Evolutionary conservation across 2,113 vertebrate species (phyloP).

Genomic region (Thinocorus orbignyianus): DNA sequence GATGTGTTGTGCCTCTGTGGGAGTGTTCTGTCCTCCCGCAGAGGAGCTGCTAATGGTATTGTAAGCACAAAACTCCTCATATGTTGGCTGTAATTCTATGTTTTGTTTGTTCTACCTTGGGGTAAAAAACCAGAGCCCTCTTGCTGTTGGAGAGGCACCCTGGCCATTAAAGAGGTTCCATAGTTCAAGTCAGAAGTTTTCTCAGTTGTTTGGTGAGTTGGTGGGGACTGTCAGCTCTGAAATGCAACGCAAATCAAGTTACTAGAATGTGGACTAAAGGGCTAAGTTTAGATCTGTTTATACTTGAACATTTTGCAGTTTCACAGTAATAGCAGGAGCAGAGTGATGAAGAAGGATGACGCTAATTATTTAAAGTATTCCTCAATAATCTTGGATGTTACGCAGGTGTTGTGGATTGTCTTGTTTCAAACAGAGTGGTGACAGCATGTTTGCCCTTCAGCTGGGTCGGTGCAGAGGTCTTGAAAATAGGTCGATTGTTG

Average conservation of each 20-base stretch:
- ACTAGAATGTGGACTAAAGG: not conserved
- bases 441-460: not conserved
- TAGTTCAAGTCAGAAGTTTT: not conserved
- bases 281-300: not conserved
- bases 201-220: not conserved
- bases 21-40: not conserved
- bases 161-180: not conserved
- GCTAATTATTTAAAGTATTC: not conserved
- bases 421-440: not conserved
- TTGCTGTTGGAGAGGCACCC: not conserved
- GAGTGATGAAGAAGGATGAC: not conserved
- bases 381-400: not conserved
- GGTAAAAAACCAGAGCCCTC: not conserved
- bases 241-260: not conserved
- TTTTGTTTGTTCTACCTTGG: fast-evolving
- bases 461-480: not conserved
- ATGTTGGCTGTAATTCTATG: fast-evolving
- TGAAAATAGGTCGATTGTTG: not conserved
- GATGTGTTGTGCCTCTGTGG: not conserved
- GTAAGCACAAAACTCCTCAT: not conserved
- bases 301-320: not conserved
- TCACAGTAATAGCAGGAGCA: not conserved
- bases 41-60: not conserved
- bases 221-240: not conserved
- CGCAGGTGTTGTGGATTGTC: not conserved